Conservation (phyloP, 2,113 vertebrate genomes). For the Perognathus longimembris region DNA sequence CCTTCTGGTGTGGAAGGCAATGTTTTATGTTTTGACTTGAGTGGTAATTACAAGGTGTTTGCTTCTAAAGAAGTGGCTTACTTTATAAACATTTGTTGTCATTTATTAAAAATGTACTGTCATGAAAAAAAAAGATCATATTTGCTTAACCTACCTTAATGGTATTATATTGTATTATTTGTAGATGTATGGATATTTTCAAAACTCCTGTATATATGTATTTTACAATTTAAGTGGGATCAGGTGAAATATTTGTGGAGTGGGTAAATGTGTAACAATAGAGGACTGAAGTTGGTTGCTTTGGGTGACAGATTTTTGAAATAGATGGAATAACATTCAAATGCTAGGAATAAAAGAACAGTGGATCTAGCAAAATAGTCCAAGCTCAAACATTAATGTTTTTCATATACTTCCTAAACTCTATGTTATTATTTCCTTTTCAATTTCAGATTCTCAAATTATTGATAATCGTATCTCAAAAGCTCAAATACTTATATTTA, state of each 20-base stretch:
- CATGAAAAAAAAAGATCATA: too few species aligned
- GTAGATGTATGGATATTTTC: background rate
- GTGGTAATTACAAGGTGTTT: background rate
- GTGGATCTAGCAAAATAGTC: background rate
- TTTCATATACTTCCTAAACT: background rate
- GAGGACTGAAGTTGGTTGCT: background rate
- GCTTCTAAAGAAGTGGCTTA: too few species aligned
- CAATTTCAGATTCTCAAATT: background rate
- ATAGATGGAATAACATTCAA: background rate
- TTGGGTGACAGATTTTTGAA: background rate
- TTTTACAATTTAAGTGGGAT: background rate
- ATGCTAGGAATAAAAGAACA: background rate
- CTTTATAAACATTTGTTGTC: too few species aligned
- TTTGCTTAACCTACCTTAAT: too few species aligned
- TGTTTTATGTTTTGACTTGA: background rate
- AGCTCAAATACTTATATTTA: background rate
- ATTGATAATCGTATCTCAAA: background rate
- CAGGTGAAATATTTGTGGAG: too few species aligned
- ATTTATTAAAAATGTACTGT: conserved; percentile 9
- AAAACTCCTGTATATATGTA: background rate
- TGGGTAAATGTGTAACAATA: background rate
- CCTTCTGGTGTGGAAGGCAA: background rate
- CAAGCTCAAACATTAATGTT: background rate
- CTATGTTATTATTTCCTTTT: background rate
- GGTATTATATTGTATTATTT: background rate